Evolutionary conservation across 1,140 invertebrate genomes (phyloP).

Genomic region (Octopus bimaculoides): DNA sequence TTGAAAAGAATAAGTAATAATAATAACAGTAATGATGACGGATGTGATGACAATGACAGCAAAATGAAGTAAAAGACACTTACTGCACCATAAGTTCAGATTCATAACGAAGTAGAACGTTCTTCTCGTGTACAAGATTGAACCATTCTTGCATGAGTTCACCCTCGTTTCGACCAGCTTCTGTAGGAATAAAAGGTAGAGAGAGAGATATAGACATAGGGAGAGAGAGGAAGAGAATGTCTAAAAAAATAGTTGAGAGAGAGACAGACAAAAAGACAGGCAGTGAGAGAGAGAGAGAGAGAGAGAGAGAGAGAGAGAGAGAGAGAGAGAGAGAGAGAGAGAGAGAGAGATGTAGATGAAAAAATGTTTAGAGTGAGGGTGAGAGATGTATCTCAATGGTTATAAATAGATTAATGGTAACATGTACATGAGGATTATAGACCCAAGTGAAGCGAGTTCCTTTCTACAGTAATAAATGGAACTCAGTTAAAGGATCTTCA

Average conservation of each 20-base stretch:
- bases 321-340: neutral
- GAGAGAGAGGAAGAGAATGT: neutral
- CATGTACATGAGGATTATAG: too few relatives aligned
- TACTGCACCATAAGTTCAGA: slow-evolving; percentile 73
- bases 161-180: slow-evolving; percentile 61
- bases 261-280: neutral
- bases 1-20: too few relatives aligned
- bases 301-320: neutral
- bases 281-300: neutral
- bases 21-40: too few relatives aligned
- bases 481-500: too few relatives aligned
- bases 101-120: slow-evolving; percentile 74
- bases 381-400: too few relatives aligned
- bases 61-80: slow-evolving; percentile 19
- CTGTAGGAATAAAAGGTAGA: slow-evolving; percentile 20
- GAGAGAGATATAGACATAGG: neutral
- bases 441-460: too few relatives aligned
- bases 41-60: too few relatives aligned
- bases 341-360: neutral
- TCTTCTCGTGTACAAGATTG: slow-evolving; percentile 78
- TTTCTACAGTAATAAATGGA: too few relatives aligned
- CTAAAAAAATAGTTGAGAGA: neutral
- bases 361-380: neutral
- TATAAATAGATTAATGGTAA: too few relatives aligned
- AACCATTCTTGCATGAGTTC: slow-evolving; percentile 81